A percentile compares a stretch with the other conserved stretches of the same genome.
phyloP scores from a whole-genome alignment of 2,888 invertebrate genomes.

The Drosophila borborema region DNA sequence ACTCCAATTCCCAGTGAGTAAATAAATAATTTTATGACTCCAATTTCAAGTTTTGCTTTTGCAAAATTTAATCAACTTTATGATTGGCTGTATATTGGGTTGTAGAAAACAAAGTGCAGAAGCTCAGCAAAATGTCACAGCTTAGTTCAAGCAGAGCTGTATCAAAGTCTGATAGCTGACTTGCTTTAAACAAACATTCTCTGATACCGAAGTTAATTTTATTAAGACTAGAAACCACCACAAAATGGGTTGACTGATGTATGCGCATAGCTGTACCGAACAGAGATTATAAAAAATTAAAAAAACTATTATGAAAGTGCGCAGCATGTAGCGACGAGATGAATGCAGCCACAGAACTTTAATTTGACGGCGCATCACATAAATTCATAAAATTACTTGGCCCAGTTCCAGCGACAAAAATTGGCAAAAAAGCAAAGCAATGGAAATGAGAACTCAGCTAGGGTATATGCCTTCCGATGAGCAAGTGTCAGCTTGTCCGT shows the following conservation, averaged over 20 bases:
- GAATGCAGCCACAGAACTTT: constrained; percentile 35
- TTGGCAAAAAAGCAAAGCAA: constrained; percentile 1
- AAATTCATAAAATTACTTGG: constrained; percentile 62
- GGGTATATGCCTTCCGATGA: not conserved
- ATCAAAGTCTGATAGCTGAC: not conserved
- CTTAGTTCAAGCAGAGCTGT: not conserved
- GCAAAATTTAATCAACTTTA: too few relatives aligned
- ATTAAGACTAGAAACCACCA: not conserved
- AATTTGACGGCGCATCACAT: constrained; percentile 51
- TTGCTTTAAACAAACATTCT: not conserved
- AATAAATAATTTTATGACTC: not conserved
- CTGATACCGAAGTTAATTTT: not conserved
- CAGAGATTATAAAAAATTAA: not conserved
- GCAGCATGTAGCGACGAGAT: constrained; percentile 16
- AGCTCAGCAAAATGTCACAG: not conserved
- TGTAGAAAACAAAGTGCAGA: too few relatives aligned
- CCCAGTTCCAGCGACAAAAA: constrained; percentile 36
- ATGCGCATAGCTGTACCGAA: not conserved
- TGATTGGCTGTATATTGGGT: too few relatives aligned
- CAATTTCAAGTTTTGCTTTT: too few relatives aligned
- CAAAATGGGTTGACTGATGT: not conserved
- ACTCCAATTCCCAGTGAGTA: not conserved
- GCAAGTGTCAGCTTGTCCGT: not conserved
- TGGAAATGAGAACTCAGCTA: not conserved
- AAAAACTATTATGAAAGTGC: constrained; percentile 37